Percentiles rank a stretch among this genome's conserved stretches.
These are phyloP conservation scores for Aegithalos caudatus DNA, from an alignment of 2,113 vertebrate genomes.

Conservation along the genomic window DNA sequence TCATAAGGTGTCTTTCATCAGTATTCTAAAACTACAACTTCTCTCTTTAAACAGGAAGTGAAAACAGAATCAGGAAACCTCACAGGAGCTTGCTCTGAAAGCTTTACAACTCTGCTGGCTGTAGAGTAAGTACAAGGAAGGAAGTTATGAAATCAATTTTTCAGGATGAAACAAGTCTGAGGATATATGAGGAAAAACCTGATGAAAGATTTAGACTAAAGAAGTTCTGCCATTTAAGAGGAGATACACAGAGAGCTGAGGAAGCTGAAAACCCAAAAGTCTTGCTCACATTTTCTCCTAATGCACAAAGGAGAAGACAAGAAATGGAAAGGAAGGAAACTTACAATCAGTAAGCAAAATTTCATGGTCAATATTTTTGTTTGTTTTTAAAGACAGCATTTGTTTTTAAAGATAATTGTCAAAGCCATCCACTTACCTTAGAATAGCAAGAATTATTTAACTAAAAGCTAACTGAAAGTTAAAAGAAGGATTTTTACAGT, in stretches of 20 bases:
- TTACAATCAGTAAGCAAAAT: background rate
- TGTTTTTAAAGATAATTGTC: background rate
- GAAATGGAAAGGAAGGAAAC: background rate
- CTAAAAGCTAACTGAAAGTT: background rate
- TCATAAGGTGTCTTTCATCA: background rate
- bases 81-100: slow-evolving; percentile 11
- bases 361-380: background rate
- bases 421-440: background rate
- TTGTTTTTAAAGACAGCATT: background rate
- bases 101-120: slow-evolving; percentile 2
- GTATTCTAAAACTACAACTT: background rate
- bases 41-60: background rate
- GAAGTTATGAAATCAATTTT: background rate
- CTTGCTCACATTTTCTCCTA: background rate
- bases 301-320: background rate
- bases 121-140: background rate
- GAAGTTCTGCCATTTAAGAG: background rate
- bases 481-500: background rate
- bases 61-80: background rate
- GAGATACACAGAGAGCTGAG: background rate
- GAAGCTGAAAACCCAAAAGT: background rate
- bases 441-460: background rate
- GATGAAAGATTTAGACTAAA: background rate
- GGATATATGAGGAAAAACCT: background rate
- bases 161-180: background rate